These are phyloP conservation scores for Campopleginae sp. DNA, from an alignment of 2,888 invertebrate species.

Conservation along the genomic window DNA sequence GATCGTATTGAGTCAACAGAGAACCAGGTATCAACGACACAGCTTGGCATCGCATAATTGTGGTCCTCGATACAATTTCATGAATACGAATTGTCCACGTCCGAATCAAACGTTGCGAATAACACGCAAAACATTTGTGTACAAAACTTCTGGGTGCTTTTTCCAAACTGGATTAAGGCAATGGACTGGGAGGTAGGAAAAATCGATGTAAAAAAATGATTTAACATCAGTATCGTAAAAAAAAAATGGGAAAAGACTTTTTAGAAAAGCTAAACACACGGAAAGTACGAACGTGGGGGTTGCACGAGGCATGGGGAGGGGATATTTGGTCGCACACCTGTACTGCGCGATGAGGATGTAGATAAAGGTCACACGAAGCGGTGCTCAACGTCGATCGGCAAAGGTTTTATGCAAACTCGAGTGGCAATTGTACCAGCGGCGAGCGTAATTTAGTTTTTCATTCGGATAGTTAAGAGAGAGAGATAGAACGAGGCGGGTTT, in stretches of 20 bases:
- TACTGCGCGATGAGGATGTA: slow-evolving; percentile 58
- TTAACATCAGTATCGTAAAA: neutral
- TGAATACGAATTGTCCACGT: neutral
- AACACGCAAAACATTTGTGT: too few relatives aligned
- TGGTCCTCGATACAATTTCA: neutral
- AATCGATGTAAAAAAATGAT: neutral
- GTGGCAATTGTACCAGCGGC: neutral
- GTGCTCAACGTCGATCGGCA: slow-evolving; percentile 35
- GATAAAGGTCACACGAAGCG: slow-evolving; percentile 59
- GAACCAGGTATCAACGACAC: neutral
- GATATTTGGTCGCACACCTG: slow-evolving; percentile 34
- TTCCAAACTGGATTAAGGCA: neutral
- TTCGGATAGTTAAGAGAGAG: neutral
- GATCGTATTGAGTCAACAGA: neutral
- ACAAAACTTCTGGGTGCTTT: neutral
- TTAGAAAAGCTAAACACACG: slow-evolving; percentile 22
- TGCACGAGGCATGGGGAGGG: neutral
- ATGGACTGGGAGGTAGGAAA: neutral
- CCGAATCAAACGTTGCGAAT: too few relatives aligned
- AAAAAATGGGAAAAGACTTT: slow-evolving; percentile 12
- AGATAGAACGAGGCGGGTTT: neutral
- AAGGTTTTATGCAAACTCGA: slow-evolving; percentile 8
- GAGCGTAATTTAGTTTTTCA: slow-evolving; percentile 24
- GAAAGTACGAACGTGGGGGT: neutral
- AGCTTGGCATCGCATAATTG: neutral